These are phyloP conservation scores for Formica selysi DNA, from an alignment of 1,140 invertebrate species.

Conservation along the genomic window DNA sequence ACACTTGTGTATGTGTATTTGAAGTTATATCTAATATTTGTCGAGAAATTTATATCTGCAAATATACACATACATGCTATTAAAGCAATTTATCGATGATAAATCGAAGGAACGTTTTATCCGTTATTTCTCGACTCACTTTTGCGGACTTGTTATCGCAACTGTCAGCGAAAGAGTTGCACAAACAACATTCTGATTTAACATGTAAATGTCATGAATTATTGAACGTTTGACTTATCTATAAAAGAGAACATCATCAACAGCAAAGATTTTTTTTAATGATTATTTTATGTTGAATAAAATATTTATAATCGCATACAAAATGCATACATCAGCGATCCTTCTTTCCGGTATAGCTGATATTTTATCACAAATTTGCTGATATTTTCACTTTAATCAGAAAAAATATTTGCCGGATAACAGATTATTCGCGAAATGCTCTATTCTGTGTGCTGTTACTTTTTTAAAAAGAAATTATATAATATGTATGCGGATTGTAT, in stretches of 20 bases:
- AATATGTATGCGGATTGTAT: neutral
- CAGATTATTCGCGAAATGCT: neutral
- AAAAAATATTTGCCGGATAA: neutral
- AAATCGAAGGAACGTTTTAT: slow-evolving; percentile 35
- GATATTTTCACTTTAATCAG: slow-evolving; percentile 6
- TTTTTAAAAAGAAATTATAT: neutral
- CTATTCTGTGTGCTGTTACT: neutral
- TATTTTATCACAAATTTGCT: neutral
- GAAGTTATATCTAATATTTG: slow-evolving; percentile 54
- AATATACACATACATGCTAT: slow-evolving; percentile 10
- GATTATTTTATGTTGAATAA: slow-evolving; percentile 30
- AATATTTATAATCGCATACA: slow-evolving; percentile 15
- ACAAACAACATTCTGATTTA: slow-evolving; percentile 71
- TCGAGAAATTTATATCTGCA: slow-evolving; percentile 55
- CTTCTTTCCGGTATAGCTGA: slow-evolving; percentile 22
- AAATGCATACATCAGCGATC: slow-evolving; percentile 34
- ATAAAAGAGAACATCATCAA: slow-evolving; percentile 52
- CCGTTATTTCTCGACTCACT: slow-evolving; percentile 11
- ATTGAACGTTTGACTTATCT: slow-evolving; percentile 62
- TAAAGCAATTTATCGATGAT: slow-evolving; percentile 51
- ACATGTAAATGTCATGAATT: slow-evolving; percentile 55
- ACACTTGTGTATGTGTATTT: slow-evolving; percentile 21
- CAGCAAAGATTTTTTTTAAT: slow-evolving; percentile 53
- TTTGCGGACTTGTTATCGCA: slow-evolving; percentile 59
- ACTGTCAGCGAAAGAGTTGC: slow-evolving; percentile 62